Conservation (phyloP, 2,113 vertebrate genomes). For the Zeus faber region DNA sequence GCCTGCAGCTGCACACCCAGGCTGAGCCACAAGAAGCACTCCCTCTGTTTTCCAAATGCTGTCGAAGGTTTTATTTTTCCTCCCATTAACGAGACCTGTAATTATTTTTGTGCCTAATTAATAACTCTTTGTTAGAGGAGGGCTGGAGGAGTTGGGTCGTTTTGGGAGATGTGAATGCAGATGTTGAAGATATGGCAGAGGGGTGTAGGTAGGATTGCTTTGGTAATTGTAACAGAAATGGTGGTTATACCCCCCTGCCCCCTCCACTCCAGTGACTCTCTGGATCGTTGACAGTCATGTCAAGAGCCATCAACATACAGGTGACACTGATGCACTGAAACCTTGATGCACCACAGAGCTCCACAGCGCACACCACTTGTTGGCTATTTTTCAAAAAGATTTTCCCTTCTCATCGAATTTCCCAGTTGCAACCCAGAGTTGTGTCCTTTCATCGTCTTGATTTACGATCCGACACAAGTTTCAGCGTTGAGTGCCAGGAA, state of each 20-base stretch:
- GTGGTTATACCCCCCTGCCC: neutral
- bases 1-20: conserved; percentile 63
- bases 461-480: conserved; percentile 48
- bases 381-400: neutral
- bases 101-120: conserved; percentile 72
- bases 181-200: neutral
- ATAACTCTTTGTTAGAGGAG: conserved; percentile 38
- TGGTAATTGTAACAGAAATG: neutral
- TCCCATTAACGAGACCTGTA: conserved; percentile 55
- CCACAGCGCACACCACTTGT: neutral
- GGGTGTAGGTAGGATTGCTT: neutral
- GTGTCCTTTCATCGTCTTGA: conserved; percentile 56
- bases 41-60: conserved; percentile 66
- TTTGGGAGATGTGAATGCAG: no score
- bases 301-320: neutral
- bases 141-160: conserved; percentile 5
- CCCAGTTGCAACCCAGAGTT: conserved; percentile 17
- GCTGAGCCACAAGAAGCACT: conserved; percentile 40
- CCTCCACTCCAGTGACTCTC: neutral
- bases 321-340: neutral
- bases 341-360: neutral
- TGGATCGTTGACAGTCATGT: neutral
- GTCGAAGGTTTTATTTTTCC: conserved; percentile 59
- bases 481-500: conserved; percentile 56
- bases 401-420: conserved; percentile 42